Evolutionary conservation across 2,888 invertebrate species (phyloP).

Genomic region (Rhynchonema sp.): DNA sequence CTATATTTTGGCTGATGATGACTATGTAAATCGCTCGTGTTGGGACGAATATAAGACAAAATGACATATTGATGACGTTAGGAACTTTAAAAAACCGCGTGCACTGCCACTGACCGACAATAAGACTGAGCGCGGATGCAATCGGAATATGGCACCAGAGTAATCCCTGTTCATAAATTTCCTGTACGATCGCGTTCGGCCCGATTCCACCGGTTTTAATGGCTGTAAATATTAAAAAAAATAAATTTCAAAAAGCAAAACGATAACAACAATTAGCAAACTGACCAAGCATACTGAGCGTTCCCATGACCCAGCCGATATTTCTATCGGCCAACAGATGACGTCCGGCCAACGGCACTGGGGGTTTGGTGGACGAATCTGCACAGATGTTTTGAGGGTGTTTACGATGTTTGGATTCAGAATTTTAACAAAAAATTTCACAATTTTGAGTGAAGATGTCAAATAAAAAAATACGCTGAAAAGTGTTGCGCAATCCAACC

Average conservation of each 20-base stretch:
- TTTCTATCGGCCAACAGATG: slow-evolving; percentile 4
- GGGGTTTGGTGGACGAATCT: neutral
- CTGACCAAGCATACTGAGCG: slow-evolving; percentile 2
- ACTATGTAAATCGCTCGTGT: too few relatives aligned
- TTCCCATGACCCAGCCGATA: slow-evolving; percentile 2
- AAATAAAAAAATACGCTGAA: too few relatives aligned
- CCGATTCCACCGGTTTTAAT: slow-evolving; percentile 1
- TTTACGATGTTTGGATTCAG: too few relatives aligned
- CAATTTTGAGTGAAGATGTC: too few relatives aligned
- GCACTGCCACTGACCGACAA: neutral
- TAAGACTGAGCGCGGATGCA: slow-evolving; percentile 1
- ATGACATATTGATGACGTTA: too few relatives aligned
- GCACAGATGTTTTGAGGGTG: too few relatives aligned
- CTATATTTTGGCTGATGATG: too few relatives aligned
- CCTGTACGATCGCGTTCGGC: neutral
- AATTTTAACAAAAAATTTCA: too few relatives aligned
- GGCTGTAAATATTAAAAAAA: neutral
- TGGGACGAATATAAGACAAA: too few relatives aligned
- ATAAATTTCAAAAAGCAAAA: neutral
- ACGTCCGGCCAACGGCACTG: neutral
- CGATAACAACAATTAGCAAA: neutral
- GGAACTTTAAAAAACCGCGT: too few relatives aligned
- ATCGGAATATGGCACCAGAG: slow-evolving; percentile 5
- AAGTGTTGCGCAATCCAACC: too few relatives aligned
- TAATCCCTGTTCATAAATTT: slow-evolving; percentile 1